These are phyloP conservation scores for Drosophila insularis DNA, from an alignment of 1,140 invertebrate genomes.

Conservation along the genomic window DNA sequence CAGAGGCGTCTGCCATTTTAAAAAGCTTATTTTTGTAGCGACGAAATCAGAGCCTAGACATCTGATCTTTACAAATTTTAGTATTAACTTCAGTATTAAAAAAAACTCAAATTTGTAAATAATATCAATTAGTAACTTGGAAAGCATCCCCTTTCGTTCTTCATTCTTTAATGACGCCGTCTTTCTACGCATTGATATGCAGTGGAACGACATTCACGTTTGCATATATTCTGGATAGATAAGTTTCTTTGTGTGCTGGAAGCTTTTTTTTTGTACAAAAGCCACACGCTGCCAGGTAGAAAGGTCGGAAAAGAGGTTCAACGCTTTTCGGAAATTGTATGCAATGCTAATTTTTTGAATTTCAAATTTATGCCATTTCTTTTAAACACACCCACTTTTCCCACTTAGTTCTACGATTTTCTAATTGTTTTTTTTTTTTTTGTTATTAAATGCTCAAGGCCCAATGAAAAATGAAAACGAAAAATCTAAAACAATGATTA, in stretches of 20 bases:
- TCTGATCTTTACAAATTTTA: too few relatives aligned
- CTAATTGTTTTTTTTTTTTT: background rate
- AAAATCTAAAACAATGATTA: background rate
- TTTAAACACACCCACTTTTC: slow-evolving; percentile 45
- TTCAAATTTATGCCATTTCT: slow-evolving; percentile 8
- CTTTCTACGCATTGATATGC: background rate
- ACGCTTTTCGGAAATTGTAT: slow-evolving; percentile 36
- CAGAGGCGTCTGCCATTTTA: background rate
- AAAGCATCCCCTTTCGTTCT: too few relatives aligned
- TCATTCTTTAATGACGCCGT: background rate
- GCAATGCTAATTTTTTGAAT: background rate
- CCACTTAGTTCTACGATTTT: background rate
- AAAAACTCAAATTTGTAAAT: too few relatives aligned
- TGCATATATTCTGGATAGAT: slow-evolving; percentile 15
- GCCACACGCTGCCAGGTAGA: background rate
- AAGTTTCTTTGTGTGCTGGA: slow-evolving; percentile 4
- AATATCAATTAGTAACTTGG: too few relatives aligned
- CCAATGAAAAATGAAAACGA: too few relatives aligned
- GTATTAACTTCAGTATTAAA: too few relatives aligned
- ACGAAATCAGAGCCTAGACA: background rate
- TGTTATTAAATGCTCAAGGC: background rate
- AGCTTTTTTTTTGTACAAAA: slow-evolving; percentile 3
- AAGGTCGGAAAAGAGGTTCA: slow-evolving; percentile 49
- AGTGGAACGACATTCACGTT: slow-evolving; percentile 6
- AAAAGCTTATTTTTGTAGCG: background rate